Evolutionary conservation across 1,140 invertebrate species (phyloP), one percentile per base, ranked within the genome.

Genomic region (Orchesella cincta): DNA sequence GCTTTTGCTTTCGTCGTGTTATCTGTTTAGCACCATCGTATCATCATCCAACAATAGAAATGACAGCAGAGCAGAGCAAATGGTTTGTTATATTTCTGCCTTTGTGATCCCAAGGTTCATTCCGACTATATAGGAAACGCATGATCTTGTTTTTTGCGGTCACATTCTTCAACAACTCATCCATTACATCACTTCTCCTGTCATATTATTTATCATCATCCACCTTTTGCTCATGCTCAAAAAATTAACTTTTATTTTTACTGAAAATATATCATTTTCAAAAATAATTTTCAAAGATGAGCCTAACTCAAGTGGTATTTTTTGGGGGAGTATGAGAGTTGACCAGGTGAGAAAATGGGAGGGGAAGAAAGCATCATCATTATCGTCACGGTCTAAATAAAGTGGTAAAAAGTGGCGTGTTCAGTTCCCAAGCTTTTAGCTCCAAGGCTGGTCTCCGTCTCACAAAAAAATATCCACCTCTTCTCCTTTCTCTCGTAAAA

Each of bases 311-410:
- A n/a, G 52, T 57, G 14, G 12, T n/a, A 57, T 57, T 8, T 14
- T 57, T n/a, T 12, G 8, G 14, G 12, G 23, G 12, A 57, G 23
- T 12, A 57, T 57, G 52, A 57, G 52, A 57, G 52, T 26, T 57
- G 52, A 57, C 52, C 52, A 57, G 52, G 52, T 57, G 52, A 57
- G 52, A 57, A 57, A 57, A 57, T 57, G 52, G 52, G 52, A 57
- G 52, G 52, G 52, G 39, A 57, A 26, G 23, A 26, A n/a, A 57
- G 52, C 12, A 57, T 57, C 12, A 14, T 5, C 12, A 26, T 57
- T 12, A n/a, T 12, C 52, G 23, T 57, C 23, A n/a, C 23, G 14
- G 5, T 8, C 23, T 57, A 14, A 57, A 57, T 57, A 57, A 57
- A 57, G 52, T 57, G 52, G 52, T 57, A 57, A 57, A 57, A 57